Evolutionary conservation across 2,888 invertebrate species (phyloP).

Genomic region (Vannuccia rotundouncinata): DNA sequence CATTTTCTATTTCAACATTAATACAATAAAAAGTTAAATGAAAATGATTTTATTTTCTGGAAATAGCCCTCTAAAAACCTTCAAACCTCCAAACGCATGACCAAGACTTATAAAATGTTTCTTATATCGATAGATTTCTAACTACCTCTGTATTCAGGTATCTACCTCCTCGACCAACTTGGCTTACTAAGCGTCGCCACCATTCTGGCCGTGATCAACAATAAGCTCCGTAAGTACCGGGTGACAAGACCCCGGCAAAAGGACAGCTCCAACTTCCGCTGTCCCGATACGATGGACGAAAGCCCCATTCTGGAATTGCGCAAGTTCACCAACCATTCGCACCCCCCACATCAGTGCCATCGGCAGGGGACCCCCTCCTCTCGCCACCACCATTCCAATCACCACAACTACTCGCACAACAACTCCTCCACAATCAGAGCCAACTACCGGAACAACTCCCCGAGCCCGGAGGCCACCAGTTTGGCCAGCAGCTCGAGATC

Average conservation of each 20-base stretch:
- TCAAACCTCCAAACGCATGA: no score
- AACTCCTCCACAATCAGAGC: background rate
- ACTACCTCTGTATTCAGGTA: conserved; percentile 36
- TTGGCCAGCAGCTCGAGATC: no score
- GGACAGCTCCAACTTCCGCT: conserved; percentile 18
- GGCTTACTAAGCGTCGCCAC: conserved; percentile 38
- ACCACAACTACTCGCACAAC: background rate
- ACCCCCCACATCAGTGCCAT: no score
- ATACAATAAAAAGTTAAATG: no score
- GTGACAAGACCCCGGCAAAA: no score
- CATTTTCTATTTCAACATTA: no score
- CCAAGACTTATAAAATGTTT: no score
- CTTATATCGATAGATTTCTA: no score
- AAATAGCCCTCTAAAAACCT: no score
- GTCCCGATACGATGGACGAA: conserved; percentile 3
- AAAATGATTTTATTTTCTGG: no score
- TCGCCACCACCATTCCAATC: background rate
- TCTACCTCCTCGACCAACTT: conserved; percentile 39
- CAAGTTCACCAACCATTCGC: background rate
- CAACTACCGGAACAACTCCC: background rate
- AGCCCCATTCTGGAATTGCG: background rate
- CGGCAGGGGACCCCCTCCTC: background rate
- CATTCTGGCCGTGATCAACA: conserved; percentile 36
- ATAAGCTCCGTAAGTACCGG: conserved; percentile 29
- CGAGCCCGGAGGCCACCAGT: no score